phyloP scores from a whole-genome alignment of 2,888 invertebrate species.

The Drosophila siamana region DNA sequence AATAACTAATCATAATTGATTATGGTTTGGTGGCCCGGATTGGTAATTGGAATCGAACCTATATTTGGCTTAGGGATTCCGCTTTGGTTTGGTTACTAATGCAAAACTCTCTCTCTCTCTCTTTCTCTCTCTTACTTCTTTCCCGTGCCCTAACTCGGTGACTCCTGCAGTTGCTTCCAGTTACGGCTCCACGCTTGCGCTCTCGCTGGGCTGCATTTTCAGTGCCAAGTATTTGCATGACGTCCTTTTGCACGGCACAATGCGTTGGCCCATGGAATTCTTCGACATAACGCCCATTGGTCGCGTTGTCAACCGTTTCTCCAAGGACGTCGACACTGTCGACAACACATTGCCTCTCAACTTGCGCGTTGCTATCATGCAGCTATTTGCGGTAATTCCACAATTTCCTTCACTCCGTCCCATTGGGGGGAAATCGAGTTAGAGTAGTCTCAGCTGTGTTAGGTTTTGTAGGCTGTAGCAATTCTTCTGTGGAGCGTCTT shows the following conservation, averaged over 20 bases:
- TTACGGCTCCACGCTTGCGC: slow-evolving; percentile 82
- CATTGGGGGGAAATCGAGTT: neutral
- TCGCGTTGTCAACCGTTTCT: slow-evolving; percentile 89
- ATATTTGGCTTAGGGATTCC: neutral
- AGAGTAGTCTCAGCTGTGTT: neutral
- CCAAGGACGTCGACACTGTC: slow-evolving; percentile 87
- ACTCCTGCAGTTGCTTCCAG: slow-evolving; percentile 78
- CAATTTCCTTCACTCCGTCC: neutral
- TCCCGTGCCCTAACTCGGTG: neutral
- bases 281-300: slow-evolving; percentile 92
- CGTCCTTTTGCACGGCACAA: slow-evolving; percentile 87
- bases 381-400: slow-evolving; percentile 84
- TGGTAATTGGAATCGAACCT: neutral
- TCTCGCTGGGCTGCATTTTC: slow-evolving; percentile 85
- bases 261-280: slow-evolving; percentile 90
- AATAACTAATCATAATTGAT: slow-evolving; percentile 1
- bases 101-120: neutral
- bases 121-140: neutral
- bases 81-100: slow-evolving; percentile 22
- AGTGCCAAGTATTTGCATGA: slow-evolving; percentile 88
- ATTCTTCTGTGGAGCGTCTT: slow-evolving; percentile 13
- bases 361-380: slow-evolving; percentile 83
- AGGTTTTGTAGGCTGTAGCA: slow-evolving; percentile 10
- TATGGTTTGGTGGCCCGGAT: neutral
- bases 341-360: slow-evolving; percentile 86